These are phyloP conservation scores for Adineta ricciae DNA, from an alignment of 2,888 invertebrate genomes.

Conservation along the genomic window DNA sequence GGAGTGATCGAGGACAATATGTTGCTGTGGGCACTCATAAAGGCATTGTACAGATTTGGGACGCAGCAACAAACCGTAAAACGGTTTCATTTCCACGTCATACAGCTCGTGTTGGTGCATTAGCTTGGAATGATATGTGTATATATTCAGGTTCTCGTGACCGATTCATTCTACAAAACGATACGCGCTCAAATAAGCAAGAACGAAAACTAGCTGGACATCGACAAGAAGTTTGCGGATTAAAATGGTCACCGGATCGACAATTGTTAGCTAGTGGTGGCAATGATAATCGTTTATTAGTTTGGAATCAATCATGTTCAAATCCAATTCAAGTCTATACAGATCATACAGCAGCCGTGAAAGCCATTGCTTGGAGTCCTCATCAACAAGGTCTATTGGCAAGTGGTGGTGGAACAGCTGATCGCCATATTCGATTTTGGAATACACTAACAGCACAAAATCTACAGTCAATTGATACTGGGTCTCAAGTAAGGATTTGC, in stretches of 20 bases:
- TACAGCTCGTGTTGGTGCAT: conserved; percentile 67
- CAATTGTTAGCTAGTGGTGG: conserved; percentile 94
- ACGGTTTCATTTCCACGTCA: conserved; percentile 81
- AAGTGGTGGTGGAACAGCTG: conserved; percentile 97
- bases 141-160: conserved; percentile 89
- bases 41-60: conserved; percentile 80
- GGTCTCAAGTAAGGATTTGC: conserved; percentile 61
- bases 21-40: conserved; percentile 96
- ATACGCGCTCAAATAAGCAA: conserved; percentile 61
- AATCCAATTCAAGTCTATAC: conserved; percentile 83
- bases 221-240: conserved; percentile 85
- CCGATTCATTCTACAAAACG: conserved; percentile 79
- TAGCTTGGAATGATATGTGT: conserved; percentile 95
- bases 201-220: conserved; percentile 60
- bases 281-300: conserved; percentile 87
- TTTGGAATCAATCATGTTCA: conserved; percentile 68
- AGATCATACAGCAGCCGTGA: conserved; percentile 80
- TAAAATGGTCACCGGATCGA: conserved; percentile 96
- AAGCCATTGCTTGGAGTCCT: conserved; percentile 97
- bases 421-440: conserved; percentile 91
- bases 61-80: conserved; percentile 82
- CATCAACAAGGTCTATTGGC: conserved; percentile 77
- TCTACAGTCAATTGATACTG: conserved; percentile 93
- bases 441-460: conserved; percentile 94
- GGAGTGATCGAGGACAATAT: conserved; percentile 90